Base-by-base conservation (phyloP, 2,797 vertebrate species). In the Parauchenoglanis punctatus region DNA sequence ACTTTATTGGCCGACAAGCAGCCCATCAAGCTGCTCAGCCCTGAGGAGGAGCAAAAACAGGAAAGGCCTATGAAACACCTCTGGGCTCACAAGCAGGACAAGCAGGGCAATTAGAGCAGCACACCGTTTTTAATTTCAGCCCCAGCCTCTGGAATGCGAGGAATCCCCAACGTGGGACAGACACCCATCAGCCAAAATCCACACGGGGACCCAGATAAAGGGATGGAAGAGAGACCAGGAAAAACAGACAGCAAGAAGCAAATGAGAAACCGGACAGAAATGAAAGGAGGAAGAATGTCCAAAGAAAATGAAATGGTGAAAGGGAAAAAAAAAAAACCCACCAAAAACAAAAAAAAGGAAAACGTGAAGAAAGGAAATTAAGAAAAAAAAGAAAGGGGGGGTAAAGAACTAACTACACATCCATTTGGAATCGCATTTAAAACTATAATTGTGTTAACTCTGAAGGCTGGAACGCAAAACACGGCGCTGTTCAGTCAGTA, bases 101-200 rank as follows among this genome's bases (percentile, higher is more conserved):
- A 25, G 77, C 59, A 6, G 82, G 17, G 73, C 73, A 87, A 87
- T 87, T 87, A 87, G 52, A 18, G 49, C 7, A 0, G 49, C 25
- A 40, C 86, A 18, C 56, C 2, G 72, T 44, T 83, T 75, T 83
- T 78, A 83, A 77, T 77, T 84, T 78, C 86, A 17, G 86, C 5
- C 58, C 20, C n/a, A 28, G 84, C 65, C 81, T 77, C 87, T 84
- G 85, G 91, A 91, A 93, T 90, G 91, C 80, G 87, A 88, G 90
- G 92, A 94, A 93, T 92, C 86, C 59, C 65, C 58, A 65, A 85
- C 6, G 67, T 81, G 52, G 68, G 88, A 78, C 75, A 54, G 88
- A 90, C 91, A 91, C 89, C 89, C 52, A 20, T 56, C 77, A 70
- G 90, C 85, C 87, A 86, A 85, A 89, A 65, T 88, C 86, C 88